phyloP scores from a whole-genome alignment of 2,113 vertebrate genomes.

The Phyllopteryx taeniolatus region DNA sequence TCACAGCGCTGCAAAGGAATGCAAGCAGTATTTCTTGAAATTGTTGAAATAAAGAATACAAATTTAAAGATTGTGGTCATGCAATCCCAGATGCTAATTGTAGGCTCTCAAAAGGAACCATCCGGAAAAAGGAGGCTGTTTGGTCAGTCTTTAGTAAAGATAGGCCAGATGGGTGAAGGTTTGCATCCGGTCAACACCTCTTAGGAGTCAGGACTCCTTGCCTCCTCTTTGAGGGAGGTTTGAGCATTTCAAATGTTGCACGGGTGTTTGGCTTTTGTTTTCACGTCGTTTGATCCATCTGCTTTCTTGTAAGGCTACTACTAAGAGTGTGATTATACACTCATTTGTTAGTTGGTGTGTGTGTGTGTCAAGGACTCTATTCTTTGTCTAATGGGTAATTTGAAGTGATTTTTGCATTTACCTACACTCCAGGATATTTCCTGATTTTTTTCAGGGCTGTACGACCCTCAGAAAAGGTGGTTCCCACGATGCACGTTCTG shows the following conservation, averaged over 20 bases:
- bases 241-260: constrained; percentile 27
- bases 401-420: too few relatives aligned
- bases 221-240: constrained; percentile 9
- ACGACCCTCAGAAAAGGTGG: too few relatives aligned
- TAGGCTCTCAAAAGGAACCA: not conserved
- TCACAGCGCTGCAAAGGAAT: too few relatives aligned
- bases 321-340: constrained; percentile 72
- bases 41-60: too few relatives aligned
- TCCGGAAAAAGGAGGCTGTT: not conserved
- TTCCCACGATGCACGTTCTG: too few relatives aligned
- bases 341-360: constrained; percentile 41
- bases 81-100: not conserved
- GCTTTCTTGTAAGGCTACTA: constrained; percentile 85
- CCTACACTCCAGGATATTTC: too few relatives aligned
- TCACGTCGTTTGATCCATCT: constrained; percentile 75
- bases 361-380: not conserved
- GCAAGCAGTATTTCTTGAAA: too few relatives aligned
- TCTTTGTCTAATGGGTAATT: too few relatives aligned
- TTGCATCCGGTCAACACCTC: constrained; percentile 22
- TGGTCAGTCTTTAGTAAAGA: not conserved
- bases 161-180: constrained; percentile 22
- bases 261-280: constrained; percentile 68
- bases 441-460: too few relatives aligned
- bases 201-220: not conserved
- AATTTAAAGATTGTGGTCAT: not conserved